A percentile compares a stretch with the other conserved stretches of the same genome.
These are phyloP conservation scores for Tipula vernalis DNA, from an alignment of 2,888 invertebrate genomes.

Conservation along the genomic window DNA sequence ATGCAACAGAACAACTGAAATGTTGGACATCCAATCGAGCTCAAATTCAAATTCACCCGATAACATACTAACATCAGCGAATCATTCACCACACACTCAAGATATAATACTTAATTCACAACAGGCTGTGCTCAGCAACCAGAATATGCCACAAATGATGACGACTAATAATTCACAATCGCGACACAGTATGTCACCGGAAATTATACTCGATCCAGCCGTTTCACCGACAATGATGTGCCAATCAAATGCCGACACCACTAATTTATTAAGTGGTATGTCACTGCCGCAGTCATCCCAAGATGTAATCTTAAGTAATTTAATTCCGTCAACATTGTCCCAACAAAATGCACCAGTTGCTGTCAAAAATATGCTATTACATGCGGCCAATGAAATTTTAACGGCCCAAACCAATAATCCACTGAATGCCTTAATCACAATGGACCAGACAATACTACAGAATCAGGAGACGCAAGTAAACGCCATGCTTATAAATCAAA, in stretches of 20 bases:
- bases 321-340: not conserved
- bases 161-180: constrained; percentile 13
- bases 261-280: constrained; percentile 27
- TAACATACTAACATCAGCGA: constrained; percentile 31
- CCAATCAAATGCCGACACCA: constrained; percentile 23
- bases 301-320: constrained; percentile 20
- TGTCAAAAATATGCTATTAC: constrained; percentile 62
- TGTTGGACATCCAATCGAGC: constrained; percentile 22
- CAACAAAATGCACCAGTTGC: constrained; percentile 38
- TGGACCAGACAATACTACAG: constrained; percentile 16
- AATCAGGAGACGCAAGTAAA: constrained; percentile 16
- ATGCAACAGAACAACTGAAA: not conserved
- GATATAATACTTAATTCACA: constrained; percentile 35
- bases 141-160: constrained; percentile 18
- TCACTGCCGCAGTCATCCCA: constrained; percentile 28
- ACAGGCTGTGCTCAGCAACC: constrained; percentile 27
- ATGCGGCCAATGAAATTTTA: constrained; percentile 58
- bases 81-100: constrained; percentile 30
- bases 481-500: constrained; percentile 18
- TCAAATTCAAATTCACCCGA: constrained; percentile 27
- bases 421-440: constrained; percentile 21
- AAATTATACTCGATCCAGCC: constrained; percentile 47
- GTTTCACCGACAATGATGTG: constrained; percentile 50
- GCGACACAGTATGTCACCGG: constrained; percentile 37
- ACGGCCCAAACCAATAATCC: constrained; percentile 42